Evolutionary conservation across 2,797 vertebrate genomes (phyloP).

Genomic region (Cirrhinus molitorella): DNA sequence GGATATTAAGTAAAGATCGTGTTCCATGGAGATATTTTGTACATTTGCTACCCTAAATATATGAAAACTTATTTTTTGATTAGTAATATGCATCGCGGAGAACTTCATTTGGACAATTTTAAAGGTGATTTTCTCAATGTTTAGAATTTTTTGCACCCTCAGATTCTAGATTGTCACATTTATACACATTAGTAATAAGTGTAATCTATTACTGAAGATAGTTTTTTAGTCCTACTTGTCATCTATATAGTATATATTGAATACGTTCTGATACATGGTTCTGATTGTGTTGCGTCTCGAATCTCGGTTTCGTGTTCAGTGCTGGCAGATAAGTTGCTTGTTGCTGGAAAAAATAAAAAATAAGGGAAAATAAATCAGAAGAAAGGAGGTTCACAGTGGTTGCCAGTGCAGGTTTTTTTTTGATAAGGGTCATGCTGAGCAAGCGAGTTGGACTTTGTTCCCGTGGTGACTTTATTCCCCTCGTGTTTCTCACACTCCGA

Average conservation of each 20-base stretch:
- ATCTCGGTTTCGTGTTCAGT: neutral
- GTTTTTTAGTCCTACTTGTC: neutral
- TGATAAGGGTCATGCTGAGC: conserved; percentile 15
- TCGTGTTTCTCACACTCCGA: neutral
- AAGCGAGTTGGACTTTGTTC: conserved; percentile 1
- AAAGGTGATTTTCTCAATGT: too few species aligned
- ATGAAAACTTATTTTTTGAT: too few species aligned
- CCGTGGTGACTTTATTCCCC: conserved; percentile 27
- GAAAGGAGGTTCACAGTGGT: neutral
- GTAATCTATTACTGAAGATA: neutral
- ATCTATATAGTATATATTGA: too few species aligned
- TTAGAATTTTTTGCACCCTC: too few species aligned
- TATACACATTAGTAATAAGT: neutral
- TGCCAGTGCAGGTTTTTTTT: neutral
- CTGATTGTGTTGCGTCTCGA: neutral
- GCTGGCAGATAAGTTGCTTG: neutral
- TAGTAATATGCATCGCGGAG: too few species aligned
- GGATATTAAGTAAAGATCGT: too few species aligned
- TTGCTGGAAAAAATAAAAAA: neutral
- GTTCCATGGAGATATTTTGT: too few species aligned
- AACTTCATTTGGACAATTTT: too few species aligned
- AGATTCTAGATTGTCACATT: too few species aligned
- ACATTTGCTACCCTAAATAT: too few species aligned
- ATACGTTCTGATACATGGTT: neutral
- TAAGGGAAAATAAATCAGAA: neutral